Conservation (phyloP, 2,888 invertebrate species). For the Choreutis nemorana region DNA sequence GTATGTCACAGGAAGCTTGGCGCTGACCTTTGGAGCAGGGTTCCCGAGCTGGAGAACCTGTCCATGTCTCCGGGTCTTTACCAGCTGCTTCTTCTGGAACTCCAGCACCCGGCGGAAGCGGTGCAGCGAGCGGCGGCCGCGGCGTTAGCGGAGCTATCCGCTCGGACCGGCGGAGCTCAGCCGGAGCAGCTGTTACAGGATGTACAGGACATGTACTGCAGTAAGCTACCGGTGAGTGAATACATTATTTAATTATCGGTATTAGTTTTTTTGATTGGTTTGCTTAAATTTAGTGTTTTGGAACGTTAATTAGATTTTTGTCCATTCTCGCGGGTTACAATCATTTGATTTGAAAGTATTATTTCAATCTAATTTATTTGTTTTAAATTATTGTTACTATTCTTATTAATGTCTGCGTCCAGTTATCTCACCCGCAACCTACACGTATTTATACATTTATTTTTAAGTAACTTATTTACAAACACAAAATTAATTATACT, state of each 20-base stretch:
- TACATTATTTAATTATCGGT: too few relatives aligned
- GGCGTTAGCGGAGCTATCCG: constrained; percentile 76
- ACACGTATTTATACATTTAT: too few relatives aligned
- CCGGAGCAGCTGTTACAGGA: constrained; percentile 62
- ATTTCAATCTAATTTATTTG: too few relatives aligned
- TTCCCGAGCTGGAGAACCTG: constrained; percentile 10
- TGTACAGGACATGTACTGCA: constrained; percentile 77
- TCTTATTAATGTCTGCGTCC: too few relatives aligned
- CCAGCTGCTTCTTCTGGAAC: constrained; percentile 70
- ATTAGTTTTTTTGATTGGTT: background rate
- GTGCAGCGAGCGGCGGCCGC: constrained; percentile 85
- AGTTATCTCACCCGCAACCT: too few relatives aligned
- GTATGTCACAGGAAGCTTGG: constrained; percentile 33
- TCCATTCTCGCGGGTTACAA: too few relatives aligned
- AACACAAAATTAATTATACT: too few relatives aligned
- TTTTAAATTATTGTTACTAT: too few relatives aligned
- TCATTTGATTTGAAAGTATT: too few relatives aligned
- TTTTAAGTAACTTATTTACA: too few relatives aligned
- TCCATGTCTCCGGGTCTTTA: constrained; percentile 40
- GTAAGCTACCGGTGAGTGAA: constrained; percentile 72
- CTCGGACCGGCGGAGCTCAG: constrained; percentile 30
- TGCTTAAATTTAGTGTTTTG: too few relatives aligned
- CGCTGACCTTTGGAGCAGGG: constrained; percentile 25
- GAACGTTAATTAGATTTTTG: too few relatives aligned
- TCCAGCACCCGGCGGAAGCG: constrained; percentile 82